Evolutionary conservation across 1,140 invertebrate species (phyloP).

Genomic region (Orius insidiosus): DNA sequence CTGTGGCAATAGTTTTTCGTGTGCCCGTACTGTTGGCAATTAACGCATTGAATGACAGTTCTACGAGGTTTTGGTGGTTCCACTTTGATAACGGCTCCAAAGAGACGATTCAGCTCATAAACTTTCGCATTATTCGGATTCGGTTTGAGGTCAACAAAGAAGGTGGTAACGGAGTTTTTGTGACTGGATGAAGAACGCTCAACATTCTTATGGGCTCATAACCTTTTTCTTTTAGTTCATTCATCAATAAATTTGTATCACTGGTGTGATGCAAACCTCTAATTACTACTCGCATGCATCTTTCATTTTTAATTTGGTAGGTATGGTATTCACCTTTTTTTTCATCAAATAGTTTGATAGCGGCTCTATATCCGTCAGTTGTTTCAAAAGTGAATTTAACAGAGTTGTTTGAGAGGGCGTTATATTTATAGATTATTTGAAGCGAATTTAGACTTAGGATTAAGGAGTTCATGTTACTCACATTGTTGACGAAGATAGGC

Average conservation of each 20-base stretch:
- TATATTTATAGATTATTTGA: too few relatives aligned
- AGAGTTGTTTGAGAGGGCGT: background rate
- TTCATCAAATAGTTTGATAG: background rate
- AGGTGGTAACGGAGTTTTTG: constrained; percentile 23
- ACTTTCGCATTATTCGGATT: constrained; percentile 24
- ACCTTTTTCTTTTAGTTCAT: constrained; percentile 9
- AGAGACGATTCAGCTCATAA: constrained; percentile 19
- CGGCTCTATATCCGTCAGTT: background rate
- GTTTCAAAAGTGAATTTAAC: constrained; percentile 1
- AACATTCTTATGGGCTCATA: background rate
- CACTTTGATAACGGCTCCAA: constrained; percentile 21
- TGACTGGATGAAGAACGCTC: constrained; percentile 1
- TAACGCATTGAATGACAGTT: constrained; percentile 23
- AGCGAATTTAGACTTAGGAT: too few relatives aligned
- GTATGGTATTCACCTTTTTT: constrained; percentile 3
- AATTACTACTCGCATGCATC: background rate
- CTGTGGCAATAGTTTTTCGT: too few relatives aligned
- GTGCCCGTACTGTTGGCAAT: constrained; percentile 26
- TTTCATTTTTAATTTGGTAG: constrained; percentile 8
- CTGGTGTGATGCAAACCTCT: constrained; percentile 3
- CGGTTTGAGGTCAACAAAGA: constrained; percentile 24
- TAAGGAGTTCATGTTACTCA: too few relatives aligned
- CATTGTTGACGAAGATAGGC: too few relatives aligned
- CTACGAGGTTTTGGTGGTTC: constrained; percentile 21
- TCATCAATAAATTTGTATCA: background rate